Evolutionary conservation across 1,140 invertebrate species (phyloP).

Genomic region (Tetranychus urticae): DNA sequence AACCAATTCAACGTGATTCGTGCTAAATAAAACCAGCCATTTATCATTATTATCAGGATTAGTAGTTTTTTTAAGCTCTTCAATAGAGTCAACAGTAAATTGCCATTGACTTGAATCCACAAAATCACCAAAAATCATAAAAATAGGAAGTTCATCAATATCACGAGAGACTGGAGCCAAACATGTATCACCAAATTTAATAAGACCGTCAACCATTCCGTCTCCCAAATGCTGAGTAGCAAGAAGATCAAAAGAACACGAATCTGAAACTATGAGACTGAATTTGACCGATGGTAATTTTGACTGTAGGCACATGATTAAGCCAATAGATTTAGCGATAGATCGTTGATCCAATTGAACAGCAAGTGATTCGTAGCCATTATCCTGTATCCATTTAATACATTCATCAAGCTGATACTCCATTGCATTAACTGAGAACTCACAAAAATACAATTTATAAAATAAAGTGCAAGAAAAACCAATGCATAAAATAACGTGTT

Average conservation of each 20-base stretch:
- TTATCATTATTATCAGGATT: not conserved
- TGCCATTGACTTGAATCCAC: not conserved
- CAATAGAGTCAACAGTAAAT: not conserved
- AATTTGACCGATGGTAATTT: not conserved
- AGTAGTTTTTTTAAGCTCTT: too few species aligned
- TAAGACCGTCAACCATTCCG: not conserved
- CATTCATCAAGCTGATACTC: not conserved
- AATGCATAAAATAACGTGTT: too few species aligned
- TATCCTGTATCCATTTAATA: not conserved
- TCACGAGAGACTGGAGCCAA: not conserved
- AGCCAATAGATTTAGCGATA: not conserved
- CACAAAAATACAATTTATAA: too few species aligned
- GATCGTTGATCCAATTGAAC: not conserved
- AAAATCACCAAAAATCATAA: not conserved
- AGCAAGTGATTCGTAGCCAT: not conserved
- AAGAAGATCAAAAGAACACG: not conserved
- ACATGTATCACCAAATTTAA: not conserved
- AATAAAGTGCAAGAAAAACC: too few species aligned
- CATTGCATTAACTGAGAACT: too few species aligned
- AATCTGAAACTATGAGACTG: not conserved
- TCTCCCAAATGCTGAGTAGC: not conserved
- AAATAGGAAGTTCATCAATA: not conserved
- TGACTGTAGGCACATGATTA: not conserved
- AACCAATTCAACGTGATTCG: not conserved
- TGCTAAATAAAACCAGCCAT: not conserved